Evolutionary conservation across 1,140 invertebrate genomes (phyloP), one percentile per base, ranked within the genome.

Genomic region (Pemphigus obesinymphae): DNA sequence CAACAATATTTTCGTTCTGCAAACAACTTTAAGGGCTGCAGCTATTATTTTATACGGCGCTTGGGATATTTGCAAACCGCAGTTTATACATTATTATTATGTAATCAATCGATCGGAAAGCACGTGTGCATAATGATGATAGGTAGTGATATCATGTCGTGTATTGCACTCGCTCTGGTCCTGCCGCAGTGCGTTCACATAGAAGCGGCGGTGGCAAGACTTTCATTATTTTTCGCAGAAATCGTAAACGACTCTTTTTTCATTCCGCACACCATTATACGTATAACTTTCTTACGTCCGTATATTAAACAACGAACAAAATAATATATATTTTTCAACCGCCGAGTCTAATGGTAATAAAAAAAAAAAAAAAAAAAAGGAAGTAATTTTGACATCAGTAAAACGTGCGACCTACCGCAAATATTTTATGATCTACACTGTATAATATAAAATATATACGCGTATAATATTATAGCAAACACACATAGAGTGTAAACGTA

Each of bases 351-450:
- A 29, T 6, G 29, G 58, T 3, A 61, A 61, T 31, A 61, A 61
- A 61, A 31, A 4, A 61, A 61, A 23, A 23, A 58, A 58, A 26
- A 61, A n/a, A n/a, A n/a, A n/a, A n/a, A n/a, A n/a, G n/a, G 58
- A 7, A 61, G 26, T 61, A 29, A 61, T 61, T 61, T 61, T 61
- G 58, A 61, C 58, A 31, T 61, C 58, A 61, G 58, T 61, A 61
- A 61, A 61, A 61, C 58, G 26, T 61, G 58, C 29, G 26, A 61
- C 58, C 58, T 61, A 61, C 58, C 58, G 58, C 58, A 61, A 61
- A 61, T 61, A 61, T 61, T 61, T 61, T 61, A 61, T 31, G 58
- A 31, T 15, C 15, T 31, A 29, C 58, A 61, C 58, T 61, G 58
- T n/a, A n/a, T n/a, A n/a, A n/a, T n/a, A n/a, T n/a, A n/a, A n/a